A percentile compares a stretch with the other conserved stretches of the same genome.
phyloP scores from a whole-genome alignment of 2,113 vertebrate species.

The Syngnathus scovelli region DNA sequence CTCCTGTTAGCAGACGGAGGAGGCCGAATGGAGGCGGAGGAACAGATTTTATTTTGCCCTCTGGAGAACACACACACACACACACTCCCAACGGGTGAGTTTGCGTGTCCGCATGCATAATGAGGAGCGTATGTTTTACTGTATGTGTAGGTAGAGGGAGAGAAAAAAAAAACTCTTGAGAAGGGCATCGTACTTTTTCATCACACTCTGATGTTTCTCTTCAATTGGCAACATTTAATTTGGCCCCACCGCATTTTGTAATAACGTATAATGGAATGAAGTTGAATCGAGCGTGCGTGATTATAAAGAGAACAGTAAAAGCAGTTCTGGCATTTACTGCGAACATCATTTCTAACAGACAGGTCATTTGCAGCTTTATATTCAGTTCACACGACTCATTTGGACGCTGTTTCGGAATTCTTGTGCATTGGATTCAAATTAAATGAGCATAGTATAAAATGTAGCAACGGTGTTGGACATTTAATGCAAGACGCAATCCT shows the following conservation, averaged over 20 bases:
- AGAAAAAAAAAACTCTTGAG: background rate
- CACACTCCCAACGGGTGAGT: conserved; percentile 29
- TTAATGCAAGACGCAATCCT: conserved; percentile 16
- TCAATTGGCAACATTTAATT: conserved; percentile 35
- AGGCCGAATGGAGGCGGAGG: conserved; percentile 33
- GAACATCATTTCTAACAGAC: conserved; percentile 47
- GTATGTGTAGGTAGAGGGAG: background rate
- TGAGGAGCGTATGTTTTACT: conserved; percentile 3
- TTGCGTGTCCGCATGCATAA: too few relatives aligned
- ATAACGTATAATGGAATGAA: conserved; percentile 44
- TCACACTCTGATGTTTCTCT: conserved; percentile 16
- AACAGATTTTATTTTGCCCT: conserved; percentile 52
- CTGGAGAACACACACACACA: conserved; percentile 32
- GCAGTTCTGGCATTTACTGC: conserved; percentile 48
- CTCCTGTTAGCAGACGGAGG: conserved; percentile 53
- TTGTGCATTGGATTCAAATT: conserved; percentile 41
- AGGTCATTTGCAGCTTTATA: conserved; percentile 42
- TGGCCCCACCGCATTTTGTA: conserved; percentile 31
- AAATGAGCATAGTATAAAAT: conserved; percentile 39
- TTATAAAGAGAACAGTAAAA: conserved; percentile 49
- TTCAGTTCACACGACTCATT: conserved; percentile 35
- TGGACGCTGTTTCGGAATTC: conserved; percentile 32
- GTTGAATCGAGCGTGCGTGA: conserved; percentile 30
- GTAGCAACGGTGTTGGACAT: conserved; percentile 20
- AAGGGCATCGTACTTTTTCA: conserved; percentile 12